phyloP scores from a whole-genome alignment of 2,113 vertebrate species.

The Onychorhynchus coronatus region DNA sequence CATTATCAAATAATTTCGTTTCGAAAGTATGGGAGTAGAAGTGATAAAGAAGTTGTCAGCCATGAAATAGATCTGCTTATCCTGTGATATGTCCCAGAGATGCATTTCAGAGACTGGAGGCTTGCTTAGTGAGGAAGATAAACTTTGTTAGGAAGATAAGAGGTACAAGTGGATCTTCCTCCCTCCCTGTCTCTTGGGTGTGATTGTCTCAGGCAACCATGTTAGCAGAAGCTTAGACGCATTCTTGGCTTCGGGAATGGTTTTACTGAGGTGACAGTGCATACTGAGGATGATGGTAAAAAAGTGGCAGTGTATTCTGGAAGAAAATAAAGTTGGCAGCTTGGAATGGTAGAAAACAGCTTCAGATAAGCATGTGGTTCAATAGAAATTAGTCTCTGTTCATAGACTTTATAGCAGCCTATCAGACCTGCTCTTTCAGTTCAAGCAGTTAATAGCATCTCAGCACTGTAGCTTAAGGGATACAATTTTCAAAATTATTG shows the following conservation, averaged over 20 bases:
- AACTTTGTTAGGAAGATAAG: conserved; percentile 13
- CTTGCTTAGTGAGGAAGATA: background rate
- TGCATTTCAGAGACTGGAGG: background rate
- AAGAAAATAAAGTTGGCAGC: conserved; percentile 67
- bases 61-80: background rate
- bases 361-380: conserved; percentile 66
- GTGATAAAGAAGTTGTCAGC: background rate
- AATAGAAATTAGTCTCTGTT: conserved; percentile 71
- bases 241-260: conserved; percentile 16
- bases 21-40: background rate
- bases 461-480: conserved; percentile 74
- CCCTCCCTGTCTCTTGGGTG: background rate
- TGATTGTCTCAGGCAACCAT: conserved; percentile 9
- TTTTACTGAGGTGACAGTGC: conserved; percentile 31
- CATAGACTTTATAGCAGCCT: conserved; percentile 52
- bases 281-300: background rate
- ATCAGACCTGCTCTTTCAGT: conserved; percentile 66
- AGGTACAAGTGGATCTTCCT: background rate
- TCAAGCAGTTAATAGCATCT: conserved; percentile 77
- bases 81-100: background rate
- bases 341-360: conserved; percentile 55
- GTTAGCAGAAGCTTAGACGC: background rate
- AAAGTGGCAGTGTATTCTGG: conserved; percentile 9
- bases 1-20: background rate
- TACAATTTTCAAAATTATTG: conserved; percentile 81